phyloP scores from a whole-genome alignment of 1,140 invertebrate genomes.

The Neelides sp. region DNA sequence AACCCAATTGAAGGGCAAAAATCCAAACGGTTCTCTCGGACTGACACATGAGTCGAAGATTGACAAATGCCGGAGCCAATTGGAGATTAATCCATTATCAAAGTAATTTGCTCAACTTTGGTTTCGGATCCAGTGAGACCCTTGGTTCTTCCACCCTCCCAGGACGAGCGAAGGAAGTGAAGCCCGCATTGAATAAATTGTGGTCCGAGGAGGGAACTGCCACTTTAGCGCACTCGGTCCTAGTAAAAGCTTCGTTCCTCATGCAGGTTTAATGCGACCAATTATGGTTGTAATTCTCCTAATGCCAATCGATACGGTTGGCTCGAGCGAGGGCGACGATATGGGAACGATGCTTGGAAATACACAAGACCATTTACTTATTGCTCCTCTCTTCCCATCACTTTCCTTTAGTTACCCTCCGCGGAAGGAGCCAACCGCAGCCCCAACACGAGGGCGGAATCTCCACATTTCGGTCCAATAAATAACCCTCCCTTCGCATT shows the following conservation, averaged over 20 bases:
- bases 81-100: conserved; percentile 23
- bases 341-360: too few relatives aligned
- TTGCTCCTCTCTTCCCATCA: too few relatives aligned
- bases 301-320: conserved; percentile 12
- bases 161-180: too few relatives aligned
- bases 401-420: too few relatives aligned
- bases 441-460: too few relatives aligned
- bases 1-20: background rate
- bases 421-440: too few relatives aligned
- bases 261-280: conserved; percentile 14
- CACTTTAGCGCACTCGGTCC: background rate
- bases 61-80: conserved; percentile 9
- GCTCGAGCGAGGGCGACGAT: too few relatives aligned
- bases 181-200: too few relatives aligned
- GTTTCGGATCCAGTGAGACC: conserved; percentile 5
- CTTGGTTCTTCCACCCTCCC: conserved; percentile 5
- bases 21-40: background rate
- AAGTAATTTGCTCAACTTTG: conserved; percentile 17
- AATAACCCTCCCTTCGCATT: too few relatives aligned
- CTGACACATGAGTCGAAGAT: conserved; percentile 12
- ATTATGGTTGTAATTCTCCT: conserved; percentile 21
- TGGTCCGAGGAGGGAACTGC: conserved; percentile 2
- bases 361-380: too few relatives aligned
- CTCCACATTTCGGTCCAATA: too few relatives aligned
- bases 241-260: background rate